These are phyloP conservation scores for Cerastis leucographa DNA, from an alignment of 2,888 invertebrate species.

Conservation along the genomic window DNA sequence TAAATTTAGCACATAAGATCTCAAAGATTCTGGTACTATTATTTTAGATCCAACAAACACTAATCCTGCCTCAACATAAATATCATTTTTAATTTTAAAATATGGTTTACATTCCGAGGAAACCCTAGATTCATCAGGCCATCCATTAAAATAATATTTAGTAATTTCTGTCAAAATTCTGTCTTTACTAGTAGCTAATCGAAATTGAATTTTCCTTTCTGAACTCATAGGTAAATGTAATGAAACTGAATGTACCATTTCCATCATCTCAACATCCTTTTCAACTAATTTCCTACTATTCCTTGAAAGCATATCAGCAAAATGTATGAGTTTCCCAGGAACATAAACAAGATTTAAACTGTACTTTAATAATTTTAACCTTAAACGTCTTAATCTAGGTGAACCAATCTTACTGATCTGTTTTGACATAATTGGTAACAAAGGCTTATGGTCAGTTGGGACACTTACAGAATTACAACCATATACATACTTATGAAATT, in stretches of 20 bases:
- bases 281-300: conserved; percentile 7
- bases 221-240: no score
- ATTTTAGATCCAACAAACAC: neutral
- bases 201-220: no score
- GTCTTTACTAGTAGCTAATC: no score
- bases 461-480: neutral
- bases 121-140: no score
- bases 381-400: conserved; percentile 8
- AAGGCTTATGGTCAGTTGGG: no score
- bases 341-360: conserved; percentile 5
- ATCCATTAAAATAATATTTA: no score
- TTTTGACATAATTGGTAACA: conserved; percentile 7
- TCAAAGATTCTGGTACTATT: no score
- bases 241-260: no score
- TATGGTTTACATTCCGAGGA: neutral
- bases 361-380: conserved; percentile 13
- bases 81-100: neutral
- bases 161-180: no score
- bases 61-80: conserved; percentile 2
- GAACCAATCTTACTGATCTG: conserved; percentile 2
- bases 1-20: conserved; percentile 3
- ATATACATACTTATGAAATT: no score
- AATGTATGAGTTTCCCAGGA: conserved; percentile 4
- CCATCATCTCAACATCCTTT: conserved; percentile 4
- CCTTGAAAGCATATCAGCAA: conserved; percentile 9